Evolutionary conservation across 2,797 vertebrate genomes (phyloP).

Genomic region (Hylomyscus alleni): DNA sequence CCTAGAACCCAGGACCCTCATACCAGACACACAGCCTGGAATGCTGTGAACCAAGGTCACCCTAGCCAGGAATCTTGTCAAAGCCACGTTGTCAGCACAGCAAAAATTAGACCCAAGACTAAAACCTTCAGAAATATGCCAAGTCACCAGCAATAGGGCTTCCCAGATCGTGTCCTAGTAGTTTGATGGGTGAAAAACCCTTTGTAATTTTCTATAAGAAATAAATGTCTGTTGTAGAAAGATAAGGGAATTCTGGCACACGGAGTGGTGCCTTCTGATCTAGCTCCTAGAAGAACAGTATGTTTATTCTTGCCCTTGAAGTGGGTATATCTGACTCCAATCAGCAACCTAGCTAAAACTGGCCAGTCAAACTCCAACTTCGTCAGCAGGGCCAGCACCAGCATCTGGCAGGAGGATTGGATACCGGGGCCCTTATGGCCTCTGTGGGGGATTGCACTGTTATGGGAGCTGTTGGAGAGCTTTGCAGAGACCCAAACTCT

Average conservation of each 20-base stretch:
- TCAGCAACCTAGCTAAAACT: neutral
- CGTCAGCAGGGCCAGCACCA: neutral
- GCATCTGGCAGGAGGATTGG: neutral
- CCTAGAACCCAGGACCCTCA: neutral
- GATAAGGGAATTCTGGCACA: slow-evolving; percentile 77
- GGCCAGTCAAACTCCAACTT: neutral
- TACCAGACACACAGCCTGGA: neutral
- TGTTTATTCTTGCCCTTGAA: slow-evolving; percentile 44
- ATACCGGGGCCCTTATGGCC: neutral
- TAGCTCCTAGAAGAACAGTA: neutral
- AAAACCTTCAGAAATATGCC: neutral
- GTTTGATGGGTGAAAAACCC: slow-evolving; percentile 69
- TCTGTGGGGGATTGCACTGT: neutral
- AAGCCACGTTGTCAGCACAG: neutral
- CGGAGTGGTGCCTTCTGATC: neutral
- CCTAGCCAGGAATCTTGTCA: neutral
- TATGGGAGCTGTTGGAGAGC: rapidly evolving
- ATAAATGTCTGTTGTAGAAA: slow-evolving; percentile 74
- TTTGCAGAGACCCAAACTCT: neutral
- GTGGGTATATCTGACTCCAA: neutral
- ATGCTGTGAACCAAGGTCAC: neutral
- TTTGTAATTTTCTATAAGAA: slow-evolving; percentile 64
- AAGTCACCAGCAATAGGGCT: neutral
- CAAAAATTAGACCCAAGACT: neutral
- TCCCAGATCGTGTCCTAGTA: neutral